Evolutionary conservation across 2,113 vertebrate genomes (phyloP).

Genomic region (Oophaga pumilio): DNA sequence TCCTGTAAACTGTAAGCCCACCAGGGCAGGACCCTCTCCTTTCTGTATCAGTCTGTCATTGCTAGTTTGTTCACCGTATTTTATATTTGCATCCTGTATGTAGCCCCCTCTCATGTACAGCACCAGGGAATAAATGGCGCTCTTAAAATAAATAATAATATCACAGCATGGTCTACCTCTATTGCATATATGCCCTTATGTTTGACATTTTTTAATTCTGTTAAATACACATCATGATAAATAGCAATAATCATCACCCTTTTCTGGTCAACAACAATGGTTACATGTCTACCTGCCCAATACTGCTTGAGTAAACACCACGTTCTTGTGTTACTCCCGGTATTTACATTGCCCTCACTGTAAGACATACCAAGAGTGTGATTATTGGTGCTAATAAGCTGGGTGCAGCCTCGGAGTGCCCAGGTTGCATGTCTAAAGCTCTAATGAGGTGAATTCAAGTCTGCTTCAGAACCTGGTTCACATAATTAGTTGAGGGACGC

Average conservation of each 20-base stretch:
- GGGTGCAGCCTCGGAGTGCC: background rate
- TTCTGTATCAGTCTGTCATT: too few relatives aligned
- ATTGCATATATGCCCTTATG: background rate
- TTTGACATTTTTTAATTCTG: background rate
- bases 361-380: background rate
- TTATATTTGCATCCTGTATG: too few relatives aligned
- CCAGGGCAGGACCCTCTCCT: too few relatives aligned
- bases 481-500: conserved; percentile 14
- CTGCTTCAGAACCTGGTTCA: conserved; percentile 1
- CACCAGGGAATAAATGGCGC: too few relatives aligned
- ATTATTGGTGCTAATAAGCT: conserved; percentile 9
- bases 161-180: background rate
- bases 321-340: background rate
- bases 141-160: background rate
- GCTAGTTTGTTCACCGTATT: too few relatives aligned
- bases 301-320: background rate
- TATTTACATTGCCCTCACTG: background rate
- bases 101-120: too few relatives aligned
- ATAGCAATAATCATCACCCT: background rate
- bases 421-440: conserved; percentile 5
- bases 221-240: background rate
- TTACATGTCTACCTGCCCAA: background rate
- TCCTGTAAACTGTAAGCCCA: too few relatives aligned
- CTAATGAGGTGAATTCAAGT: conserved; percentile 5
- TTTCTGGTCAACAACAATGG: background rate